These are phyloP conservation scores for Ethmia dodecea DNA, from an alignment of 2,888 invertebrate genomes.

Conservation along the genomic window DNA sequence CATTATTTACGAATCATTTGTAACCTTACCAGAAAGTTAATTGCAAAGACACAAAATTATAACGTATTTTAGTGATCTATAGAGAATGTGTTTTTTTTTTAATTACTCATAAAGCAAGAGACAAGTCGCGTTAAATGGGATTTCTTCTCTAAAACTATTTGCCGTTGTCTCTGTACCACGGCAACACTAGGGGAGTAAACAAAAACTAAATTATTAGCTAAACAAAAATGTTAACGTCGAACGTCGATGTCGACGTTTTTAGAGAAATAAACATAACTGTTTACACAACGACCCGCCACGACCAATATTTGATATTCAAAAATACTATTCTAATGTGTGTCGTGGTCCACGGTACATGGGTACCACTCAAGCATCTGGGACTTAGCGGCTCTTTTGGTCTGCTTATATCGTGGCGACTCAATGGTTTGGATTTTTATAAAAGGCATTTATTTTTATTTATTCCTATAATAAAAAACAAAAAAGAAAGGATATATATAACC, in stretches of 20 bases:
- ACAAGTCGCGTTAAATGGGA: no score
- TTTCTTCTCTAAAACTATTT: no score
- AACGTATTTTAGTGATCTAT: no score
- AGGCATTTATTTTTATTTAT: no score
- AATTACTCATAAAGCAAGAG: no score
- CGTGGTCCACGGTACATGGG: constrained; percentile 43
- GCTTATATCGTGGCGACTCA: constrained; percentile 37
- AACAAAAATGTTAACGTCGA: constrained; percentile 68
- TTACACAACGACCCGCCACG: constrained; percentile 69
- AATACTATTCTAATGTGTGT: constrained; percentile 75
- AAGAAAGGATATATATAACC: no score
- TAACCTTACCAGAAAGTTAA: no score
- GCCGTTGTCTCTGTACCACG: constrained; percentile 45
- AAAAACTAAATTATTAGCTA: constrained; percentile 72
- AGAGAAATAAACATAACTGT: constrained; percentile 75
- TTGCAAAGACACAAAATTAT: no score
- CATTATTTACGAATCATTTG: no score
- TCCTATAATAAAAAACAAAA: no score
- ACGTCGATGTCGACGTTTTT: constrained; percentile 65
- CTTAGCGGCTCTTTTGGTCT: constrained; percentile 68
- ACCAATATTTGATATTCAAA: constrained; percentile 75
- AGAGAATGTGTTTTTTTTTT: no score
- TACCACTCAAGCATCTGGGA: constrained; percentile 53
- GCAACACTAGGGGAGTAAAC: constrained; percentile 62
- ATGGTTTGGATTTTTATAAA: background rate